Evolutionary conservation across 2,888 invertebrate genomes (phyloP).

Genomic region (Andrena praecox): DNA sequence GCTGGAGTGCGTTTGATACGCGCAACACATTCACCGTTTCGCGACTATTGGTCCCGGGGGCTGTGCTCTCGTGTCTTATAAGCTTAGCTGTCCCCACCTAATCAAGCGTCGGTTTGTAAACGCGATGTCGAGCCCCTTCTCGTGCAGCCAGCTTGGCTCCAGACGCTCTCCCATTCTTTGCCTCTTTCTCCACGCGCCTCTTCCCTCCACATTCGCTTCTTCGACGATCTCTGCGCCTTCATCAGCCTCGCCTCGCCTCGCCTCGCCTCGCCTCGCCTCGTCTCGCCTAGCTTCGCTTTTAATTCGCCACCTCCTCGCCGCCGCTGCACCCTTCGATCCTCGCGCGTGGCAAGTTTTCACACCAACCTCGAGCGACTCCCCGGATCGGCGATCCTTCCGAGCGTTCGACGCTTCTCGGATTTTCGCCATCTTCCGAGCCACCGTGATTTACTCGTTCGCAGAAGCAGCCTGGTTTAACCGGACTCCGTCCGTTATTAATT

Average conservation of each 20-base stretch:
- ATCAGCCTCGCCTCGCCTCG: neutral
- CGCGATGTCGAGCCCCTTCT: slow-evolving; percentile 82
- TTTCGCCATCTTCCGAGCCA: neutral
- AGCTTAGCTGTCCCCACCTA: slow-evolving; percentile 82
- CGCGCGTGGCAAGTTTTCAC: neutral
- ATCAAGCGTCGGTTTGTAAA: slow-evolving; percentile 58
- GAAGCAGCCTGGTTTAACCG: too few relatives aligned
- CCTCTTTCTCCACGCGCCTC: slow-evolving; percentile 35
- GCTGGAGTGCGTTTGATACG: neutral
- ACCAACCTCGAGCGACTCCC: neutral
- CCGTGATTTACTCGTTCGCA: too few relatives aligned
- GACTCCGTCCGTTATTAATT: too few relatives aligned
- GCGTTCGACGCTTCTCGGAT: neutral
- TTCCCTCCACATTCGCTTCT: slow-evolving; percentile 3
- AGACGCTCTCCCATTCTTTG: slow-evolving; percentile 71
- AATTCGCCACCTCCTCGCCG: neutral
- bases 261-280: neutral
- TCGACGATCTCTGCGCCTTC: neutral
- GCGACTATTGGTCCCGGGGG: slow-evolving; percentile 82
- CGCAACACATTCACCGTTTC: slow-evolving; percentile 78
- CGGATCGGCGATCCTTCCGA: neutral
- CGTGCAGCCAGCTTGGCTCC: slow-evolving; percentile 84
- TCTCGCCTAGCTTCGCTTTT: neutral
- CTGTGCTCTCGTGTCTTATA: slow-evolving; percentile 82
- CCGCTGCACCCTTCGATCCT: too few relatives aligned